Base-by-base conservation (phyloP, 2,888 invertebrate species). In the Yponomeuta cagnagella region DNA sequence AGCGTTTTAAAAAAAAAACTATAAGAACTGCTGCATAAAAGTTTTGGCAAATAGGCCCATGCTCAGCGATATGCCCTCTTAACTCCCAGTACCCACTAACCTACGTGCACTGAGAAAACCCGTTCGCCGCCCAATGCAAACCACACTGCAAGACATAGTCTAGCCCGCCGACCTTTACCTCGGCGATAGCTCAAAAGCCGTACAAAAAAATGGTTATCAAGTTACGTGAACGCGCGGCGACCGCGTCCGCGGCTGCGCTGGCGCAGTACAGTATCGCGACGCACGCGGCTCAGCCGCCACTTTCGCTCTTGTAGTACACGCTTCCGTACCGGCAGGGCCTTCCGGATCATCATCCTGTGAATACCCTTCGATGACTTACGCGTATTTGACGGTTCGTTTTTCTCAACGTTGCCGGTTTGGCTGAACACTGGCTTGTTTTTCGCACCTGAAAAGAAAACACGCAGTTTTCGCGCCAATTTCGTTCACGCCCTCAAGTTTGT, bases 151-250 rank as follows among this genome's bases (percentile, higher is more conserved):
- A 52, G 52, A 52, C 52, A 15, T 15, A 58, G 52, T 12, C 52
- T 52, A 52, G 12, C 10, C 52, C 10, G 12, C 52, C 52, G 52
- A 58, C 15, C 52, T 58, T 12, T 58, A 58, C 52, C 12, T 58
- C 52, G 15, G 15, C 52, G 3, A 15, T 58, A 58, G 52, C 52
- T 58, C 52, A 58, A 58, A 58, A 58, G 15, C 15, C 15, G 52
- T 4, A 15, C 15, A 58, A 58, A 65, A 68, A 68, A 68, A 68
- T 52, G 48, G 68, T 58, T 70, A 74, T 73, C 73, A 75, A 77
- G 81, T 89, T 89, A 90, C 89, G 88, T 89, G 87, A 87, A 78
- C 87, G 82, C 78, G 75, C 76, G 75, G 77, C 76, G 77, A 72
- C 74, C 72, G 72, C 72, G 73, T 73, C 73, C 74, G 74, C 76